Evolutionary conservation across 2,888 invertebrate species (phyloP), one percentile per base, ranked within the genome.

Genomic region (Phalangium opilio): DNA sequence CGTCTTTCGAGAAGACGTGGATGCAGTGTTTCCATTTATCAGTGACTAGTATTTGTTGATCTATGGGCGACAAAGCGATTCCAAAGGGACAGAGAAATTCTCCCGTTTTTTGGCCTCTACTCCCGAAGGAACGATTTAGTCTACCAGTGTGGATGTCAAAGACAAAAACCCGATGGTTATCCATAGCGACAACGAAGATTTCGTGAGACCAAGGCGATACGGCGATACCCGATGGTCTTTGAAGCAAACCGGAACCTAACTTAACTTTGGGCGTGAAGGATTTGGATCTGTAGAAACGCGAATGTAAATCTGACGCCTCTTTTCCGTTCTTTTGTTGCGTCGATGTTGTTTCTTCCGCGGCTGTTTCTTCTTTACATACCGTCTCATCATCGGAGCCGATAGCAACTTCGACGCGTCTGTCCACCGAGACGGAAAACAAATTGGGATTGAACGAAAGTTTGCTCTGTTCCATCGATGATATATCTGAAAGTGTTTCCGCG

Each of bases 1-100:
- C 79, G 3, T 74, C 73, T 44, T 72, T 73, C 36, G 75, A 73
- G 61, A 81, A 81, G 1, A 79, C 76, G 63, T 78, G 77, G 32
- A 79, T 67, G 59, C 77, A 77, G 57, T 79, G 76, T 59, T 74
- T 75, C 78, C 78, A 78, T 64, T 78, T 79, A 59, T 79, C 78
- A 55, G 75, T 74, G 18, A 78, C 70, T 59, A 72, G 78, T 40
- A 78, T 70, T 61, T 78, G 76, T 39, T 72, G 71, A 33, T 69
- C 63, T 18, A 65, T 65, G 54, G 70, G 68, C 59, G 74, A 72
- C 56, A 77, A 78, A 1, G 75, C 73, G 21, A 79, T 67, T 40
- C 75, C 74, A 2, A 73, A 73, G 0, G 78, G 78, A 50, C 74
- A 78, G 48, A 75, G 62, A 74, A 79, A 76, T 38, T 74, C 70